These are phyloP conservation scores for Myanophis thanlyinensis DNA, from an alignment of 2,113 vertebrate genomes.

Conservation along the genomic window DNA sequence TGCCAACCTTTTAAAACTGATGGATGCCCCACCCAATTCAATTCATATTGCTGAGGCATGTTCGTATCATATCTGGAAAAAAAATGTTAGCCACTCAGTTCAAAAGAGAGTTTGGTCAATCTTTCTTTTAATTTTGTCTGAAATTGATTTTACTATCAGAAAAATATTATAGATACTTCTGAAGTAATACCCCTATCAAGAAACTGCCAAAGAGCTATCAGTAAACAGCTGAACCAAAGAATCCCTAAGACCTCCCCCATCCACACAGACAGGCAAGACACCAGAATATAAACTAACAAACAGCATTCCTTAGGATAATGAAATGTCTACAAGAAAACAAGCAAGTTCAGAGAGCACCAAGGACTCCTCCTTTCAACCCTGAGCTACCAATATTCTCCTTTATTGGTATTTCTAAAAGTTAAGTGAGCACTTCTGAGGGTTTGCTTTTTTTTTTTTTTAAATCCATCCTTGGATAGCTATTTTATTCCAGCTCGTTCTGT, in stretches of 20 bases:
- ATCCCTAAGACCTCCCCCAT: too few species aligned
- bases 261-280: too few species aligned
- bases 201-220: too few species aligned
- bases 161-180: conserved; percentile 26
- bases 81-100: neutral
- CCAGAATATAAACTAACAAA: too few species aligned
- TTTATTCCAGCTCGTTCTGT: neutral
- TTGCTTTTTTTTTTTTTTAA: conserved; percentile 5
- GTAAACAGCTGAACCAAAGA: too few species aligned
- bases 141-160: conserved; percentile 33
- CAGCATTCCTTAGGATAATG: too few species aligned
- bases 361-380: too few species aligned
- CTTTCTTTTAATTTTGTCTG: conserved; percentile 9
- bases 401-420: conserved; percentile 5
- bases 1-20: neutral
- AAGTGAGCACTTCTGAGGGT: neutral
- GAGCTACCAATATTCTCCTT: too few species aligned
- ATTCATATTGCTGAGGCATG: neutral
- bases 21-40: neutral
- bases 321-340: too few species aligned
- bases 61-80: neutral
- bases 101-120: conserved; percentile 30
- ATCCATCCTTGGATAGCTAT: neutral
- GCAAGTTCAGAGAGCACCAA: too few species aligned
- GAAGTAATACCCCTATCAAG: too few species aligned